Percentiles rank a stretch among this genome's conserved stretches.
phyloP scores from a whole-genome alignment of 2,113 vertebrate genomes.

The Typhlomys cinereus region DNA sequence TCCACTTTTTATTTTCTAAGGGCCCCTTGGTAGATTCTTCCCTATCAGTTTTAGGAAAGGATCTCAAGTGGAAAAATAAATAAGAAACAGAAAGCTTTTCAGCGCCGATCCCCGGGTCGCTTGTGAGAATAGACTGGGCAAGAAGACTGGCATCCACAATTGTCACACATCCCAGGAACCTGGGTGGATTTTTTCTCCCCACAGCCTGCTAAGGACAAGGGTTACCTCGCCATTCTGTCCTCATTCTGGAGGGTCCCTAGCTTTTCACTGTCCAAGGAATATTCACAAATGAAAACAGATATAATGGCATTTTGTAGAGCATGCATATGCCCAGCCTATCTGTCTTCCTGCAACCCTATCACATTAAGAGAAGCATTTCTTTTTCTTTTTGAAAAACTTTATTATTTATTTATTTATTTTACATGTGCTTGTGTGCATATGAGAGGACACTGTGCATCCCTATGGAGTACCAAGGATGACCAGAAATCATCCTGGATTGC shows the following conservation, averaged over 20 bases:
- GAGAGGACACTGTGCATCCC: no score
- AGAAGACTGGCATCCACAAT: neutral
- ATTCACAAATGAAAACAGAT: neutral
- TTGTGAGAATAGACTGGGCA: slow-evolving; percentile 42
- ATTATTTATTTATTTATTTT: no score
- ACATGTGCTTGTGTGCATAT: no score
- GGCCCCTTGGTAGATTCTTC: slow-evolving; percentile 57
- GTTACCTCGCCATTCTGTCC: neutral
- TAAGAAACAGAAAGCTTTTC: slow-evolving; percentile 42
- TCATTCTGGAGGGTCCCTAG: neutral
- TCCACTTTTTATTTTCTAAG: slow-evolving; percentile 42
- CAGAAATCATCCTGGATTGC: no score
- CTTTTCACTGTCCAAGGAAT: neutral
- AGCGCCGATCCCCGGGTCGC: slow-evolving; percentile 21
- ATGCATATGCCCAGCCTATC: neutral
- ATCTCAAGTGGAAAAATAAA: slow-evolving; percentile 63
- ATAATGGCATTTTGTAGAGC: neutral
- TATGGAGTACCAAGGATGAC: no score
- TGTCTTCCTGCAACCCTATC: neutral
- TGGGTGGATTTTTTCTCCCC: neutral
- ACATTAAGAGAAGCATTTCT: slow-evolving; percentile 27
- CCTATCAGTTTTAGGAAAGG: slow-evolving; percentile 48
- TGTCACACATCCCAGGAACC: neutral
- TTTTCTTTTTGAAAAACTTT: no score
- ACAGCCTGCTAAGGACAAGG: neutral